These are phyloP conservation scores for Drosophila anceps DNA, from an alignment of 2,888 invertebrate species.

Conservation along the genomic window DNA sequence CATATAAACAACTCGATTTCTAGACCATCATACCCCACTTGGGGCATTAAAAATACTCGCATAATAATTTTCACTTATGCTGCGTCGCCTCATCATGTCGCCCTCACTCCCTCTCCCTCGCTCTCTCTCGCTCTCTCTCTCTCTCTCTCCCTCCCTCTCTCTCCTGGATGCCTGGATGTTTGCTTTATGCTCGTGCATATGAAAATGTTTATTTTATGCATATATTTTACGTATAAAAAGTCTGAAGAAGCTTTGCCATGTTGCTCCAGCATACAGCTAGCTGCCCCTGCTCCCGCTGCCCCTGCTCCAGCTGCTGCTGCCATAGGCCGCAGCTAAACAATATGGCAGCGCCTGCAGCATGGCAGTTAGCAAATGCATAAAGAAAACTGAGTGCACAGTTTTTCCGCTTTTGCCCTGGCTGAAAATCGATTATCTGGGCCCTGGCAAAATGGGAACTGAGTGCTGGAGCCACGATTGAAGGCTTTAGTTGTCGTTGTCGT, in stretches of 20 bases:
- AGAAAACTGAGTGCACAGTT: constrained; percentile 45
- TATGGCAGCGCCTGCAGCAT: constrained; percentile 11
- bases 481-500: constrained; percentile 16
- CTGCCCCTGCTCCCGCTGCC: background rate
- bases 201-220: constrained; percentile 18
- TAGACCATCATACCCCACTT: background rate
- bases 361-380: constrained; percentile 38
- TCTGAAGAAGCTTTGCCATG: constrained; percentile 6
- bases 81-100: constrained; percentile 3
- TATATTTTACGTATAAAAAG: constrained; percentile 19
- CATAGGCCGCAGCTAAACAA: background rate
- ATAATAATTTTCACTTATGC: constrained; percentile 38
- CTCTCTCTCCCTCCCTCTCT: background rate
- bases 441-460: background rate
- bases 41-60: constrained; percentile 11
- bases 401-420: constrained; percentile 22
- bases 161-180: constrained; percentile 19
- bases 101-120: background rate
- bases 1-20: background rate
- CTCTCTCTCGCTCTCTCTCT: background rate
- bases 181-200: constrained; percentile 17
- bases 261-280: background rate
- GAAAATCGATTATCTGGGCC: constrained; percentile 53
- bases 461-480: constrained; percentile 5
- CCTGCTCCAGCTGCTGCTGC: background rate